Conservation (phyloP, 1,140 invertebrate species). For the Drosophila littoralis region DNA sequence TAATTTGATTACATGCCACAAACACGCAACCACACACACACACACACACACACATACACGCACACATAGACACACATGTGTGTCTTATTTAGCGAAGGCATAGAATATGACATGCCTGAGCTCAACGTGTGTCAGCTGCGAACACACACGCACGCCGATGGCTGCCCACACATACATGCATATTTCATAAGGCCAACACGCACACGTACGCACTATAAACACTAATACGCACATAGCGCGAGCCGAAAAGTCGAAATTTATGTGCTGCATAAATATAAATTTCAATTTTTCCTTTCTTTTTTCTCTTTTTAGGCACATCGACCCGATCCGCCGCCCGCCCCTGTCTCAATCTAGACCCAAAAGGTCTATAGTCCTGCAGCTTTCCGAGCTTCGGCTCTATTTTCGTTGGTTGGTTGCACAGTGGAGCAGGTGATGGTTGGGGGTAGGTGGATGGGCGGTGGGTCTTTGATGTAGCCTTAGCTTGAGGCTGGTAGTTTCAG, state of each 20-base stretch:
- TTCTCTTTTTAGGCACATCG: conserved; percentile 20
- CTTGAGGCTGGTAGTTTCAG: conserved; percentile 64
- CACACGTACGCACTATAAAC: conserved; percentile 61
- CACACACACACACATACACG: not conserved
- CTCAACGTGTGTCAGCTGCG: conserved; percentile 55
- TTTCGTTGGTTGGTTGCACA: conserved; percentile 27
- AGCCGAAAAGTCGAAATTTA: conserved; percentile 78
- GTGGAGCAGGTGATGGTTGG: not conserved
- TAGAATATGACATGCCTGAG: conserved; percentile 61
- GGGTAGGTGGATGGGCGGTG: no score
- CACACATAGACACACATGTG: conserved; percentile 22
- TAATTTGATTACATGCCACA: conserved; percentile 78
- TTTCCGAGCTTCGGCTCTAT: conserved; percentile 12
- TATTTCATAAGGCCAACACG: conserved; percentile 44
- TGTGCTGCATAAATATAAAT: conserved; percentile 82
- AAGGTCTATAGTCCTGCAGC: conserved; percentile 3
- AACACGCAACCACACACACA: conserved; percentile 66
- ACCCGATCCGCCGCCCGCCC: conserved; percentile 5
- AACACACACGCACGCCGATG: conserved; percentile 23
- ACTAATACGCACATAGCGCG: conserved; percentile 50
- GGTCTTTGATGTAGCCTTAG: conserved; percentile 40
- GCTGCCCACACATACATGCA: conserved; percentile 30
- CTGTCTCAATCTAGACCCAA: not conserved
- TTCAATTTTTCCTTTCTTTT: conserved; percentile 60
- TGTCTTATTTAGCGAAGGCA: conserved; percentile 31